Evolutionary conservation across 2,113 vertebrate species (phyloP).

Genomic region (Ptilonorhynchus violaceus): DNA sequence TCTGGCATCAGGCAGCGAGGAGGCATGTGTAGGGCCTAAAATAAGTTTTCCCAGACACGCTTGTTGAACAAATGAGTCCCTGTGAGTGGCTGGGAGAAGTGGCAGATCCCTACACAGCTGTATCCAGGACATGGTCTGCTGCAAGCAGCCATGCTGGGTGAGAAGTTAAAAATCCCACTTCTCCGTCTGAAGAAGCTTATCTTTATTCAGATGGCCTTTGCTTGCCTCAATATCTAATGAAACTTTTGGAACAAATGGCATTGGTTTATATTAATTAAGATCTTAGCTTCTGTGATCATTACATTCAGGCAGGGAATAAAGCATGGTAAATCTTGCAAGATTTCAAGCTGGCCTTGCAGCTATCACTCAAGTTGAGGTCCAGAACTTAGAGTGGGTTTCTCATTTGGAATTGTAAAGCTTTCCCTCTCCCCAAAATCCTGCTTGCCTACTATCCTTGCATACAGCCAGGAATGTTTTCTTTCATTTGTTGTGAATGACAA

Average conservation of each 20-base stretch:
- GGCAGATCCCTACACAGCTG: neutral
- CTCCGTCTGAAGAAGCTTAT: neutral
- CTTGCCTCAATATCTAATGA: neutral
- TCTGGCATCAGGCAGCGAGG: neutral
- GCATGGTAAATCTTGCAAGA: neutral
- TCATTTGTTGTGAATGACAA: neutral
- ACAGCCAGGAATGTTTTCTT: neutral
- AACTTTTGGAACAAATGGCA: neutral
- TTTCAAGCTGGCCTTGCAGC: neutral
- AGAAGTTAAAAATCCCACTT: neutral
- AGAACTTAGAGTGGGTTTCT: neutral
- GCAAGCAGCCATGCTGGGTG: neutral
- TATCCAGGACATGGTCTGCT: neutral
- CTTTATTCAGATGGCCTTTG: neutral
- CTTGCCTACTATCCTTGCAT: neutral
- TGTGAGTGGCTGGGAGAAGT: neutral
- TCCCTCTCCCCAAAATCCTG: neutral
- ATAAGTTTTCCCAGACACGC: neutral
- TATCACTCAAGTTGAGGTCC: neutral
- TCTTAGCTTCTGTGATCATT: neutral
- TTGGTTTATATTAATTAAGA: neutral
- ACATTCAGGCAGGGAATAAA: neutral
- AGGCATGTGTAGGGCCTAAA: neutral
- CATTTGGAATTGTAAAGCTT: neutral
- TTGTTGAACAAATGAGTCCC: neutral